phyloP scores from a whole-genome alignment of 2,797 vertebrate genomes.

The Microctenopoma lineatum region DNA sequence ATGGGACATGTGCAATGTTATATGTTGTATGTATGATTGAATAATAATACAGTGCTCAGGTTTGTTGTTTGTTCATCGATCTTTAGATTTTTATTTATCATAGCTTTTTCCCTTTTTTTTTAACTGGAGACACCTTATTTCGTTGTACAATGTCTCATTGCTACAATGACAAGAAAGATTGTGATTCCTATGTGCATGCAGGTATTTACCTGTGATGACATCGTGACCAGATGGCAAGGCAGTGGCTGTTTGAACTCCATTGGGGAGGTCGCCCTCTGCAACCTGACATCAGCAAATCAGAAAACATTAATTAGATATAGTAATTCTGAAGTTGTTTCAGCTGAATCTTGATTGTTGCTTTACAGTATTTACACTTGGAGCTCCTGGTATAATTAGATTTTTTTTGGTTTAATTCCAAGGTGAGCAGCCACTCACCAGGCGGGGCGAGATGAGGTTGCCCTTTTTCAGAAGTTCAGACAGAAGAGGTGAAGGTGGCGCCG shows the following conservation, averaged over 20 bases:
- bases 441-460: constrained; percentile 93
- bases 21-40: no score
- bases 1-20: no score
- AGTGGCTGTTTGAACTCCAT: constrained; percentile 77
- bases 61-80: no score
- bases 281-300: constrained; percentile 65
- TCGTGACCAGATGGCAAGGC: constrained; percentile 87
- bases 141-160: no score
- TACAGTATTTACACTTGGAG: not conserved
- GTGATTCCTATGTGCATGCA: not conserved
- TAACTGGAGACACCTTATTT: no score
- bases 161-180: no score
- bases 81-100: no score
- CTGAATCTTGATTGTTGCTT: not conserved
- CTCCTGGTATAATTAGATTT: not conserved
- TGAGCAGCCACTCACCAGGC: constrained; percentile 69
- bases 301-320: not conserved
- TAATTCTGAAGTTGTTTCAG: not conserved
- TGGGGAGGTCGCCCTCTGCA: constrained; percentile 81
- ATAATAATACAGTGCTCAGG: no score
- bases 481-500: constrained; percentile 96
- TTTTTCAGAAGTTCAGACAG: constrained; percentile 99
- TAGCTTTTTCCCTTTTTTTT: no score
- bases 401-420: not conserved
- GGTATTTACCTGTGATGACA: constrained; percentile 87